Evolutionary conservation across 2,888 invertebrate genomes (phyloP), one percentile per base, ranked within the genome.

Genomic region (Linnaemya tessellans): DNA sequence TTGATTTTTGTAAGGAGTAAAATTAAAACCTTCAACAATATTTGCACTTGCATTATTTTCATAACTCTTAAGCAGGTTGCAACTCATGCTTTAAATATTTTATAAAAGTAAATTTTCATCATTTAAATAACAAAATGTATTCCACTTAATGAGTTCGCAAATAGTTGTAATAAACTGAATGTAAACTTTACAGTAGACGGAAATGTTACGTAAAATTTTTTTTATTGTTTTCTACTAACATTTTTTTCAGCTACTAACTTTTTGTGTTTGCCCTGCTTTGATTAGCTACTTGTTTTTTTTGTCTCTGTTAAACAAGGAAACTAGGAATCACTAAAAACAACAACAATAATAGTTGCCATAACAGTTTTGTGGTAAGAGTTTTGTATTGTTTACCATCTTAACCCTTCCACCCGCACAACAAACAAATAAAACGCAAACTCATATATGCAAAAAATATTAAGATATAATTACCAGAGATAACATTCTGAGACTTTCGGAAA

Each of bases 391-490:
- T 58, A 30, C 3, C 18, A 1, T n/a, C 11, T 10, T 38, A 3
- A 18, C 60, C 10, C 58, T 13, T 35, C n/a, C 18, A 9, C 25
- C 1, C 56, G 0, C 25, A 15, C 25, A 5, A 1, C 25, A 56
- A 25, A 0, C 30, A 58, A 67, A 67, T 65, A 67, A 30, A 30
- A 30, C 2, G 5, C 30, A 30, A 30, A 30, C 30, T 30, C 9
- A 58, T 1, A 35, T 10, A 49, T 3, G 3, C 56, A 80, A 74
- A 80, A 67, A 80, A 74, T 67, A 51, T 74, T 54, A 68, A 81
- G 80, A 74, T 74, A 81, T 74, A 81, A 81, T 81, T 81, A 81
- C 74, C 80, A 60, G 58, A 81, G 80, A 81, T 81, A 81, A 81
- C 74, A 75, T 46, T 56, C 15, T 11, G 30, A n/a, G 65, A 67